Evolutionary conservation across 2,888 invertebrate genomes (phyloP), one percentile per base, ranked within the genome.

Genomic region (Eupithecia tripunctaria): DNA sequence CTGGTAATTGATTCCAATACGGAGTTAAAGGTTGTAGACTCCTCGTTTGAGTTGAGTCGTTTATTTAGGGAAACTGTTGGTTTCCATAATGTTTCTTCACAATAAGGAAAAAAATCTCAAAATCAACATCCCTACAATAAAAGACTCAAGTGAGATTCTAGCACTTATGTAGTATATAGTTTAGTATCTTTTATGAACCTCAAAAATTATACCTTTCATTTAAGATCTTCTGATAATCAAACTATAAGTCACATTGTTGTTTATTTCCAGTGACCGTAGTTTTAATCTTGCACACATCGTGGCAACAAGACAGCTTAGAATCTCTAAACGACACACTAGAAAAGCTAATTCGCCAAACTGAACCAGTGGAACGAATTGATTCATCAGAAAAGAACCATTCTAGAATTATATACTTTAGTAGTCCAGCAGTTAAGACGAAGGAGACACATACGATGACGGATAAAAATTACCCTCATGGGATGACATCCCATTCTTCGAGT

Each of bases 241-340:
- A 1, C n/a, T 25, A 56, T 51, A 21, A 3, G 21, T 51, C 14
- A 59, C 18, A 21, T 51, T 51, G 1, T 64, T 47, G 12, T 47
- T 59, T 62, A 71, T 70, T 15, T 36, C 5, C 66, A 79, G 79
- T 76, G 43, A 25, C 73, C 12, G n/a, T 77, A 14, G 15, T 67
- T 32, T 51, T 72, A 32, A 38, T 27, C 7, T 64, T 71, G 5
- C 29, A 51, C 43, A 36, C 67, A 67, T 77, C 76, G 67, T 73
- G 71, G 68, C 77, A 79, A 70, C 72, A 73, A 71, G 73, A 75
- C 25, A 69, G 59, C 18, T 68, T 68, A 63, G 79, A 79, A 56
- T 73, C 32, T 38, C 67, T 66, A 65, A 74, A 59, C 21, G 75
- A 75, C 4, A 74, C 76, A 7, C 27, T 79, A 38, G 77, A 79